phyloP scores from a whole-genome alignment of 2,113 vertebrate species.

The Trinectes maculatus region DNA sequence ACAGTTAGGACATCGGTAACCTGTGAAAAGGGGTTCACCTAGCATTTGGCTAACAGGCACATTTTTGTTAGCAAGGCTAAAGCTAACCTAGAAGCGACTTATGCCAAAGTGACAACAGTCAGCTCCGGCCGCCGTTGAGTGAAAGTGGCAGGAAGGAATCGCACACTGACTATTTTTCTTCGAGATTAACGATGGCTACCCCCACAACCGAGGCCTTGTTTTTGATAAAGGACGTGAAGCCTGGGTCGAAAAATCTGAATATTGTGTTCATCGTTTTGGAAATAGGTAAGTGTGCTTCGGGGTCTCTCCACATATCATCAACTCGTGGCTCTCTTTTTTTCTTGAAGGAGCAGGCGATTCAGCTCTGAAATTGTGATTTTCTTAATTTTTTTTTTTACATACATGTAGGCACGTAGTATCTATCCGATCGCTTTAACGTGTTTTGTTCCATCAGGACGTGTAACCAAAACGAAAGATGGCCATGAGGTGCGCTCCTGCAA shows the following conservation, averaged over 20 bases:
- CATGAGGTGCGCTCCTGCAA: slow-evolving; percentile 98
- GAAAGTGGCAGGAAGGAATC: slow-evolving; percentile 10
- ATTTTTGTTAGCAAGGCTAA: slow-evolving; percentile 23
- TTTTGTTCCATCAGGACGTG: slow-evolving; percentile 83
- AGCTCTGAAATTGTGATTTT: not conserved
- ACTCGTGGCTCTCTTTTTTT: slow-evolving; percentile 28
- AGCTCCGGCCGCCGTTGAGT: slow-evolving; percentile 1
- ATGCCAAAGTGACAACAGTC: slow-evolving; percentile 7
- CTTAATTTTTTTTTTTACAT: not conserved
- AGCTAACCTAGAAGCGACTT: slow-evolving; percentile 34
- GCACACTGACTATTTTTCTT: not conserved
- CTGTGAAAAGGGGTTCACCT: too few relatives aligned
- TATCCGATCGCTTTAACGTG: not conserved
- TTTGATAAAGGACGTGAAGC: slow-evolving; percentile 96
- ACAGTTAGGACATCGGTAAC: not conserved
- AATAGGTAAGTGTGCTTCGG: slow-evolving; percentile 91
- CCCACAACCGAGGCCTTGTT: slow-evolving; percentile 85
- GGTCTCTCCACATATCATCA: slow-evolving; percentile 11
- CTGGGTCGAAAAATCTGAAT: slow-evolving; percentile 97
- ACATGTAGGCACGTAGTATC: not conserved
- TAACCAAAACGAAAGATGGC: slow-evolving; percentile 98
- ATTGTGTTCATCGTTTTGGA: slow-evolving; percentile 99
- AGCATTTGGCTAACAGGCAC: slow-evolving; percentile 31
- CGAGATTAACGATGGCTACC: slow-evolving; percentile 77
- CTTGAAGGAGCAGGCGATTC: slow-evolving; percentile 65